These are phyloP conservation scores for Otis tarda DNA, from an alignment of 2,113 vertebrate species.

Conservation along the genomic window DNA sequence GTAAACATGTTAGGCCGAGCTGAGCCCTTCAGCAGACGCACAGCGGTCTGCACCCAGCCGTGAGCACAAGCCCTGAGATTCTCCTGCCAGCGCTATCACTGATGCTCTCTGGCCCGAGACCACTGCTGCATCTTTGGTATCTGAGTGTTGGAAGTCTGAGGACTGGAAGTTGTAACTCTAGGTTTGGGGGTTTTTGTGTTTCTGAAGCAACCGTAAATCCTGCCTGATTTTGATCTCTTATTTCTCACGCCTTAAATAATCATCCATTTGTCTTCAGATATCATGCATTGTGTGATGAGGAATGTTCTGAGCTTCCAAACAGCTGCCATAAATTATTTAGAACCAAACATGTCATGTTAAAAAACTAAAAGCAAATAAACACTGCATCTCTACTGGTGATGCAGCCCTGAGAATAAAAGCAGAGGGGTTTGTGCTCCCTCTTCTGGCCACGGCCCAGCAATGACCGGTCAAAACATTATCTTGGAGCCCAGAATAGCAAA, in stretches of 20 bases:
- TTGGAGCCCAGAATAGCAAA: neutral
- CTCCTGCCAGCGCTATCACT: neutral
- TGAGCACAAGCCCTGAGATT: neutral
- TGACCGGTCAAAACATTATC: neutral
- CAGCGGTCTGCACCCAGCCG: rapidly evolving
- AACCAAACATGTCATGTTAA: neutral
- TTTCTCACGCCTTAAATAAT: neutral
- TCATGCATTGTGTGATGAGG: neutral
- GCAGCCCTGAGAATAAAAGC: neutral
- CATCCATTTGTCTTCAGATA: neutral
- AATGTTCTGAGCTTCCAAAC: conserved; percentile 14
- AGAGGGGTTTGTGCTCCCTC: conserved; percentile 45
- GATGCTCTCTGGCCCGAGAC: neutral
- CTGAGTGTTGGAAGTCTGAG: neutral
- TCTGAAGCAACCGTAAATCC: conserved; percentile 4
- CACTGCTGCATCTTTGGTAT: neutral
- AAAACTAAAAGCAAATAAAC: neutral
- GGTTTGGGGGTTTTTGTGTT: neutral
- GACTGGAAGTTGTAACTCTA: neutral
- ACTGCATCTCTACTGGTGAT: neutral
- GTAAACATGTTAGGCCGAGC: neutral
- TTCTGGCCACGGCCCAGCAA: neutral
- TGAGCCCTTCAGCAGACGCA: neutral
- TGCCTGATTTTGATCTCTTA: neutral
- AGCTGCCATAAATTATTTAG: conserved; percentile 45